These are phyloP conservation scores for Pao palembangensis DNA, from an alignment of 2,113 vertebrate species.

Conservation along the genomic window DNA sequence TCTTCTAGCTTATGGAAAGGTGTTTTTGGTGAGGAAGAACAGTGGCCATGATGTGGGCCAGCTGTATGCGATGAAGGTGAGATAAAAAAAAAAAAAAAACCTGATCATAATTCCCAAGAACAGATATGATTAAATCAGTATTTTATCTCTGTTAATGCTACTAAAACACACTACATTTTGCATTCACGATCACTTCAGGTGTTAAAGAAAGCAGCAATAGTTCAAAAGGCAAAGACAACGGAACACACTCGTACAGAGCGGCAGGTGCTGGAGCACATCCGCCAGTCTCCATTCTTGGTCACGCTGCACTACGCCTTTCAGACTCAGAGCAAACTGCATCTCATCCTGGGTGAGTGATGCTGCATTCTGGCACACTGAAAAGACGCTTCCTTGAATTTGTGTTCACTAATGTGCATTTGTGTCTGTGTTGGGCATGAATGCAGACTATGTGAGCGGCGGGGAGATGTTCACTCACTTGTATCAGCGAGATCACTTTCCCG, in stretches of 20 bases:
- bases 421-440: constrained; percentile 15
- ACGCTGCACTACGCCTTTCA: constrained; percentile 93
- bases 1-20: constrained; percentile 87
- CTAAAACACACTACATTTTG: no score
- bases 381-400: constrained; percentile 20
- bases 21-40: constrained; percentile 89
- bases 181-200: constrained; percentile 61
- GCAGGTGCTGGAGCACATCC: constrained; percentile 87
- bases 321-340: constrained; percentile 88
- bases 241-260: constrained; percentile 89
- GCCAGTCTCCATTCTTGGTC: constrained; percentile 89
- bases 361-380: constrained; percentile 5
- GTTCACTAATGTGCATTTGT: constrained; percentile 9
- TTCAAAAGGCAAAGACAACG: constrained; percentile 87
- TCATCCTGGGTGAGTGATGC: constrained; percentile 83
- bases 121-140: background rate
- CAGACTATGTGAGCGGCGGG: constrained; percentile 90
- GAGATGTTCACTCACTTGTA: constrained; percentile 93
- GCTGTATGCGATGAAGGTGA: constrained; percentile 90
- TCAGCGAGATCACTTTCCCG: constrained; percentile 87
- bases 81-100: background rate
- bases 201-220: constrained; percentile 88
- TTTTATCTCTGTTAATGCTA: background rate
- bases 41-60: constrained; percentile 83
- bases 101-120: background rate